phyloP scores from a whole-genome alignment of 2,113 vertebrate genomes.

The Sorex araneus region DNA sequence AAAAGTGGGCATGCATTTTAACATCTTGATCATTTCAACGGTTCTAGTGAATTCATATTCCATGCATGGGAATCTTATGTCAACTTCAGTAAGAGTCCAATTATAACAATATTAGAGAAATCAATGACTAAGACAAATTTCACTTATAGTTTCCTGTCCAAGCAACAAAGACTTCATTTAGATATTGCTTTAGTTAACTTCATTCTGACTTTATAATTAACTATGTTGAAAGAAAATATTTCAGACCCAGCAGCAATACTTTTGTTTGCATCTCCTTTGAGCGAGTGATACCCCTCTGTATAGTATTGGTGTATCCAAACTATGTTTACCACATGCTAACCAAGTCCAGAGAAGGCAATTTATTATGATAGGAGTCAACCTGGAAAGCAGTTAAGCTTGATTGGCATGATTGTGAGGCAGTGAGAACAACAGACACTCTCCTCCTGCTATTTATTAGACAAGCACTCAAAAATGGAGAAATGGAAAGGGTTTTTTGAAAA shows the following conservation, averaged over 20 bases:
- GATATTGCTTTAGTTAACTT: conserved; percentile 58
- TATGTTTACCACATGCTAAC: conserved; percentile 16
- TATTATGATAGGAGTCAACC: conserved; percentile 37
- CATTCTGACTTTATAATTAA: conserved; percentile 69
- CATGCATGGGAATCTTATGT: conserved; percentile 41
- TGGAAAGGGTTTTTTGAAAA: neutral
- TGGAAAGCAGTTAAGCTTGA: conserved; percentile 27
- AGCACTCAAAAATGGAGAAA: neutral
- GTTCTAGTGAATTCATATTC: conserved; percentile 64
- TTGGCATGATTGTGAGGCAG: neutral
- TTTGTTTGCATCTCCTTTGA: conserved; percentile 61
- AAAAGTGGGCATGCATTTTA: conserved; percentile 15
- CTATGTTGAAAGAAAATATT: conserved; percentile 63
- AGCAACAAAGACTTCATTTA: conserved; percentile 13
- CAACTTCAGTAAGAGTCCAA: conserved; percentile 53
- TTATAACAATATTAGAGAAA: conserved; percentile 55
- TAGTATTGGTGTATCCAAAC: conserved; percentile 11
- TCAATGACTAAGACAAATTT: conserved; percentile 75
- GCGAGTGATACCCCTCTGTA: neutral
- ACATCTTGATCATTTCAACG: conserved; percentile 43
- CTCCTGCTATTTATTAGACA: neutral
- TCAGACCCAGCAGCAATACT: conserved; percentile 61
- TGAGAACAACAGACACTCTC: neutral
- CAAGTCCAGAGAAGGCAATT: conserved; percentile 33
- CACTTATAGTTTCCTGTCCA: conserved; percentile 62